phyloP scores from a whole-genome alignment of 1,140 invertebrate species.

The Heliconius hermathena region DNA sequence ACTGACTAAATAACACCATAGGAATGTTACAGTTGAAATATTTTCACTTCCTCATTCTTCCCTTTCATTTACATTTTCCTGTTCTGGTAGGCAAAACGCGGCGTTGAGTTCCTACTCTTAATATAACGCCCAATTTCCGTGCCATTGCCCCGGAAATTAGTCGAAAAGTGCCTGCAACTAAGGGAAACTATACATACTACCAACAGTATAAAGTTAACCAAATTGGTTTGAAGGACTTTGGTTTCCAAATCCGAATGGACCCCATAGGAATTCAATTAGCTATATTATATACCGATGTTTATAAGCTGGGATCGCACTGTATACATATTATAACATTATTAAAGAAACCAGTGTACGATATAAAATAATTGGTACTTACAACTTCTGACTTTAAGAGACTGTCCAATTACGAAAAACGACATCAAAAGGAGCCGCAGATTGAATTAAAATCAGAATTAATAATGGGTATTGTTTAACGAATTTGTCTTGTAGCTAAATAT shows the following conservation, averaged over 20 bases:
- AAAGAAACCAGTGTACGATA: background rate
- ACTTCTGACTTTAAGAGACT: constrained; percentile 12
- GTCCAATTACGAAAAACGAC: constrained; percentile 11
- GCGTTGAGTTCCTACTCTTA: background rate
- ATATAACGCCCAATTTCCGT: background rate
- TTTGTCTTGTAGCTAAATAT: background rate
- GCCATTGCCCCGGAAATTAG: background rate
- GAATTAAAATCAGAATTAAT: constrained; percentile 24
- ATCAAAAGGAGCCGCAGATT: constrained; percentile 15
- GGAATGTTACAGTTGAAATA: too few species aligned
- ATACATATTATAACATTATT: too few species aligned
- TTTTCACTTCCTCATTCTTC: too few species aligned
- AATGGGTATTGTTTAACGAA: constrained; percentile 11
- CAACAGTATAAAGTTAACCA: background rate
- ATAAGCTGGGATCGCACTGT: background rate
- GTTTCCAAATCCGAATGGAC: background rate
- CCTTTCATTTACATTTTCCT: too few species aligned
- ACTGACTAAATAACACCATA: too few species aligned
- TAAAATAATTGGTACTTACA: background rate
- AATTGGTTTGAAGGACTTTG: background rate
- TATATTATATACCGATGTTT: background rate
- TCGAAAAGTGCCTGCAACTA: background rate
- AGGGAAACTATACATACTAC: background rate
- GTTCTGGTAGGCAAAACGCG: background rate
- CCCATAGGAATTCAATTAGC: background rate